Base-by-base conservation (phyloP, 2,797 vertebrate genomes). In the Hybognathus amarus region DNA sequence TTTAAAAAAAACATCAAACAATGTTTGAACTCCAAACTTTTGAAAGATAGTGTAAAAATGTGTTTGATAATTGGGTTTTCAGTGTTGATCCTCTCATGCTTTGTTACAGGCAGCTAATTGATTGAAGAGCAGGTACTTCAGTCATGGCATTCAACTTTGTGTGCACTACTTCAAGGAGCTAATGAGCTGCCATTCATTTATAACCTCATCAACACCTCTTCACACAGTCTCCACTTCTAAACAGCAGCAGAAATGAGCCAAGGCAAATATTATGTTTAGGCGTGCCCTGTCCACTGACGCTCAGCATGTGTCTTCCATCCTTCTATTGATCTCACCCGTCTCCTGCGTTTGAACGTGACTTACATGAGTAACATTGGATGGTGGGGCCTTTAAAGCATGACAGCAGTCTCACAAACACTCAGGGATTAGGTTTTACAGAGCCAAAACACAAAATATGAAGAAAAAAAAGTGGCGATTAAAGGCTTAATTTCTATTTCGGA, bases 401-500 rank as follows among this genome's bases (percentile, higher is more conserved):
- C 69, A 87, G 63, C 64, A 54, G 45, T 85, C 79, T 75, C 54
- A 15, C 47, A 71, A 77, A 77, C 40, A 36, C 63, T 27, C 69
- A 18, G 30, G 40, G 77, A 88, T 87, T 86, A 87, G 52, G 45
- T 59, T 63, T 66, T 54, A 73, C 61, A 50, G 36, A 47, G 59
- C 66, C 77, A 82, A 86, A 83, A 89, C 80, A 89, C 80, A 81
- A 83, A 79, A 85, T 82, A 71, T 70, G 76, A 73, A 85, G 71
- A 73, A 85, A 87, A 82, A 84, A 84, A 80, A 24, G 56, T 70
- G 63, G 63, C 15, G 77, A 85, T 86, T 88, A 87, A 87, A 84
- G 67, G 88, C 84, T 87, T 89, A 81, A 86, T 87, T 87, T 87
- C 83, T 87, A 71, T 90, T 88, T 84, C 79, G 75, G 56, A 80